Evolutionary conservation across 1,140 invertebrate genomes (phyloP).

Genomic region (Drosophila carrolli): DNA sequence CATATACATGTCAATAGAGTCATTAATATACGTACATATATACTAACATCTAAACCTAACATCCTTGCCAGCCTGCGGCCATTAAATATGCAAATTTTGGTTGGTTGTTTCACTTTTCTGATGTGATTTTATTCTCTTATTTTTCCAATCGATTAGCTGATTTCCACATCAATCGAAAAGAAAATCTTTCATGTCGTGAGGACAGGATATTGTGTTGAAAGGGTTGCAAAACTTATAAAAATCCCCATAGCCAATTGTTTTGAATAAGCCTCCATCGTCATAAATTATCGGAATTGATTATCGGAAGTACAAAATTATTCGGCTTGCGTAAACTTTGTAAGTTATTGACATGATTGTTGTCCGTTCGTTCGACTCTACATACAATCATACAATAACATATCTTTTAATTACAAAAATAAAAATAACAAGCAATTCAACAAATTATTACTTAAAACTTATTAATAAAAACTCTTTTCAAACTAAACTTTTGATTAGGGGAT

Average conservation of each 20-base stretch:
- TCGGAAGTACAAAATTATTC: too few species aligned
- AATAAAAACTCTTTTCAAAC: too few species aligned
- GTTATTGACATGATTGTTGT: too few species aligned
- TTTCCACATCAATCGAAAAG: constrained; percentile 65
- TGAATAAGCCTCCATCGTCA: background rate
- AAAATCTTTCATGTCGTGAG: constrained; percentile 46
- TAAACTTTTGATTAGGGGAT: too few species aligned
- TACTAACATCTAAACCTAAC: constrained; percentile 19
- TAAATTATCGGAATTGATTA: too few species aligned
- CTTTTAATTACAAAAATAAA: too few species aligned
- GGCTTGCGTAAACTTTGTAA: too few species aligned
- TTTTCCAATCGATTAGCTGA: constrained; percentile 77
- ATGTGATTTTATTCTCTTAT: background rate
- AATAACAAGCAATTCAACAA: too few species aligned
- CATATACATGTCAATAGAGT: constrained; percentile 52
- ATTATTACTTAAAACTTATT: too few species aligned
- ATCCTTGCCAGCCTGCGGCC: constrained; percentile 31
- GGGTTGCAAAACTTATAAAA: background rate
- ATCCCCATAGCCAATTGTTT: background rate
- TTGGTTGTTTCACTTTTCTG: constrained; percentile 6
- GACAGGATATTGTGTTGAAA: constrained; percentile 8
- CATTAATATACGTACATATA: constrained; percentile 19
- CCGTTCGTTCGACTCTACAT: too few species aligned
- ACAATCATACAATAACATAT: too few species aligned
- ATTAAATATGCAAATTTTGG: constrained; percentile 67